Evolutionary conservation across 2,888 invertebrate species (phyloP).

Genomic region (Mellilla xanthometata): DNA sequence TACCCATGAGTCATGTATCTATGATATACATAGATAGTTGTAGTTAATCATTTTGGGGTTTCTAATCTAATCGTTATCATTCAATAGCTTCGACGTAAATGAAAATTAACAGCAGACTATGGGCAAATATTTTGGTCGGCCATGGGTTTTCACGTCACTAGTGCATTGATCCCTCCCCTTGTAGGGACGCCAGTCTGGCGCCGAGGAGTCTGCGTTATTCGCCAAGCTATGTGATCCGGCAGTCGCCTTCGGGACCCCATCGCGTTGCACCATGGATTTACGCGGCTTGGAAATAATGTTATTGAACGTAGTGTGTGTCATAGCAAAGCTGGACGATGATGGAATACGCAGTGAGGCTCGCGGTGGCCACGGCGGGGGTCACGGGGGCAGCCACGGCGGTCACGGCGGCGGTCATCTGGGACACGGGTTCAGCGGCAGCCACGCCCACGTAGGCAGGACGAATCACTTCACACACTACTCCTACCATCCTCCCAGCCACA

Average conservation of each 20-base stretch:
- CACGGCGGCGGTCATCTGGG: conserved; percentile 43
- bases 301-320: conserved; percentile 34
- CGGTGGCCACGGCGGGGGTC: conserved; percentile 39
- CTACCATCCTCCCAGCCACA: conserved; percentile 65
- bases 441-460: conserved; percentile 24
- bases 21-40: no score
- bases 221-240: conserved; percentile 55
- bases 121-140: conserved; percentile 7
- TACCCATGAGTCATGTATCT: no score
- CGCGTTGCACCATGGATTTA: conserved; percentile 59
- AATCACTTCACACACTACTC: conserved; percentile 59
- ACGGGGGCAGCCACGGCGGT: conserved; percentile 29
- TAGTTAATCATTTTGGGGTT: no score
- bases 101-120: neutral
- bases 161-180: conserved; percentile 24
- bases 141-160: conserved; percentile 5
- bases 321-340: conserved; percentile 40
- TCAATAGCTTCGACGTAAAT: neutral
- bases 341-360: conserved; percentile 6
- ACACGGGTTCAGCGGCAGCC: conserved; percentile 17
- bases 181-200: conserved; percentile 61
- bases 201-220: conserved; percentile 56
- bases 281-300: conserved; percentile 40
- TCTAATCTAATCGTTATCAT: no score
- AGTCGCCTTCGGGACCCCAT: conserved; percentile 52